Conservation (phyloP, 2,888 invertebrate genomes). For the Cerastis leucographa region DNA sequence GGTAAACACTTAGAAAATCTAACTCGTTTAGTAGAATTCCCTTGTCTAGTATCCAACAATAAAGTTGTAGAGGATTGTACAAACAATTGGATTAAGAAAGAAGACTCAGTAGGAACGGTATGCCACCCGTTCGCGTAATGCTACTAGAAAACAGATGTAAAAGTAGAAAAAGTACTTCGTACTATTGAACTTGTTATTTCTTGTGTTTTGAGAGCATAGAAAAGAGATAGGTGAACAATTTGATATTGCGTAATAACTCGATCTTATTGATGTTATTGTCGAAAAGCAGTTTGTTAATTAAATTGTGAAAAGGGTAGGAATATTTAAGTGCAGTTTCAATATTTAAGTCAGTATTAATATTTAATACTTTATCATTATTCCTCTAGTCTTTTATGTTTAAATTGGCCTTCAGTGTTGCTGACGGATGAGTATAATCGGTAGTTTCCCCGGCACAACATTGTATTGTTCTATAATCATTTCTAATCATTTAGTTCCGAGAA, state of each 20-base stretch:
- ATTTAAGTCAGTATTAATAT: neutral
- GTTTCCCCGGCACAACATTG: conserved; percentile 12
- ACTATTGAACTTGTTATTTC: conserved; percentile 34
- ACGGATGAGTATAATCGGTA: conserved; percentile 4
- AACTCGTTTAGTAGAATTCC: conserved; percentile 31
- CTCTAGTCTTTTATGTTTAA: neutral
- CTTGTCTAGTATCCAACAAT: conserved; percentile 39
- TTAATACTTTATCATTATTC: conserved; percentile 2
- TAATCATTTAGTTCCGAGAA: conserved; percentile 41
- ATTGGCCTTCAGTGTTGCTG: conserved; percentile 14
- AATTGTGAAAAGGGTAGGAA: neutral
- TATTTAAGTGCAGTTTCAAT: neutral
- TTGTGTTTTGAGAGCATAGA: conserved; percentile 17
- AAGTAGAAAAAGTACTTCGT: conserved; percentile 25
- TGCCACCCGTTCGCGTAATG: conserved; percentile 24
- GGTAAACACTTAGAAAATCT: conserved; percentile 26
- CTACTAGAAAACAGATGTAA: conserved; percentile 33
- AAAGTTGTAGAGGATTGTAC: conserved; percentile 43
- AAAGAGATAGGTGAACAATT: conserved; percentile 7
- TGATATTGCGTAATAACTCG: conserved; percentile 10
- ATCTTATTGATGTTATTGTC: neutral
- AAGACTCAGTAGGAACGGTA: conserved; percentile 36
- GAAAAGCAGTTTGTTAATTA: conserved; percentile 17
- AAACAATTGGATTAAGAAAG: conserved; percentile 58
- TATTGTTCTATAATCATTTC: conserved; percentile 30